These are phyloP conservation scores for Beaufortia kweichowensis DNA, from an alignment of 2,113 vertebrate species.

Conservation along the genomic window DNA sequence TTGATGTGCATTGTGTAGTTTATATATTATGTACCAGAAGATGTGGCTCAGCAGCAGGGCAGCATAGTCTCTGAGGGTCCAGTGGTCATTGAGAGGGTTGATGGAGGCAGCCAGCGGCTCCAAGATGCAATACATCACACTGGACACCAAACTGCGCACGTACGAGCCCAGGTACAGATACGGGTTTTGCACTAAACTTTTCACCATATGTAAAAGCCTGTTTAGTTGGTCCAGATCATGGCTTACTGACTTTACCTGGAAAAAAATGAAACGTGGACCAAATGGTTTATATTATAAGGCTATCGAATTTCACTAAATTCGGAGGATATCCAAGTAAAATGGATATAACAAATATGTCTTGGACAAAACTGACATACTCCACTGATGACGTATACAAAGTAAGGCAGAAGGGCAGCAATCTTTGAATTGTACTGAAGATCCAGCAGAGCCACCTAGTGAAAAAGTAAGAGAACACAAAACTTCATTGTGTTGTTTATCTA, in stretches of 20 bases:
- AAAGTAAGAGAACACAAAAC: background rate
- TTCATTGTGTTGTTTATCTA: background rate
- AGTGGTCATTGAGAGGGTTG: constrained; percentile 96
- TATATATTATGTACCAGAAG: constrained; percentile 81
- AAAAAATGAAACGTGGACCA: background rate
- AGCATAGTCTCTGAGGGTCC: constrained; percentile 88
- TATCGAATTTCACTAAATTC: too few species aligned
- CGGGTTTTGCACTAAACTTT: constrained; percentile 87
- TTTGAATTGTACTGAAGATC: constrained; percentile 92
- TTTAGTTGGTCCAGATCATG: constrained; percentile 91
- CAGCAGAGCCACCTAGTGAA: constrained; percentile 82
- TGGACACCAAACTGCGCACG: constrained; percentile 86
- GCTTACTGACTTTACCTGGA: constrained; percentile 89
- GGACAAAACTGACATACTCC: constrained; percentile 73
- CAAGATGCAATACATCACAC: constrained; percentile 91
- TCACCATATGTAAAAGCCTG: constrained; percentile 87
- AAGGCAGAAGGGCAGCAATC: constrained; percentile 87
- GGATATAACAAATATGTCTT: background rate
- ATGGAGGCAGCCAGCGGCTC: constrained; percentile 92
- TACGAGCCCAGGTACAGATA: constrained; percentile 89
- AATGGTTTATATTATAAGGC: too few species aligned
- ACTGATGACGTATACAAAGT: constrained; percentile 92
- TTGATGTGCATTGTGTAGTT: too few species aligned
- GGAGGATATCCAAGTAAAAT: too few species aligned
- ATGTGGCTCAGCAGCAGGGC: constrained; percentile 90